Base-by-base conservation (phyloP, 2,113 vertebrate species). In the Hippocampus zosterae region DNA sequence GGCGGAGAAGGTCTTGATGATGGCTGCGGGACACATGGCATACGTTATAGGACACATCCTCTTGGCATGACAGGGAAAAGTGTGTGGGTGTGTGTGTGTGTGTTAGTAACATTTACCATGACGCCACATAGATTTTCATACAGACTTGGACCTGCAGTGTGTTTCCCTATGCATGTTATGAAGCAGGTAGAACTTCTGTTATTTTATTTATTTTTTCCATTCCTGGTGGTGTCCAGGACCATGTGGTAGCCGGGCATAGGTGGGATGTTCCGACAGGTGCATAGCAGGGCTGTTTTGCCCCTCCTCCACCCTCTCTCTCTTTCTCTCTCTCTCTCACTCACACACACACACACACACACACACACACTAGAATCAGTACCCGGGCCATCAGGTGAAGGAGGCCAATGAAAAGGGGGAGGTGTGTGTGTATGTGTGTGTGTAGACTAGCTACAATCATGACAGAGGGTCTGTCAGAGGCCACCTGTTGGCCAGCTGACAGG, bases 401-500 rank as follows among this genome's bases (percentile, higher is more conserved):
- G n/a, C 41, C n/a, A 46, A 65, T 65, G 21, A 64, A 42, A 40
- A 64, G 41, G 5, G 21, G 21, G 59, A 27, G 27, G 75, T 33
- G 76, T 68, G 67, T 75, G 61, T 79, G 76, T 72, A 69, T 75
- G 65, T 62, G 33, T 37, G 56, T 60, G 62, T 77, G 68, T 78
- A 71, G 80, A 84, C 62, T 15, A 77, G 74, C 72, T 78, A 91
- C 88, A 91, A 91, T 90, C 86, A 91, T 74, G 88, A 88, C 83
- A 87, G 84, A 88, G 78, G 84, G 88, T 83, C 88, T 89, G 83
- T 87, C 88, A 92, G 79, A 81, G 81, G 83, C 90, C 92, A 92
- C 92, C 92, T 93, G 92, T 89, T 90, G 86, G 66, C 86, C 91
- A 92, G 92, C 91, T 91, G 92, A 84, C 85, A 83, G 91, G 87